Evolutionary conservation across 2,888 invertebrate species (phyloP).

Genomic region (Nymphalis urticae): DNA sequence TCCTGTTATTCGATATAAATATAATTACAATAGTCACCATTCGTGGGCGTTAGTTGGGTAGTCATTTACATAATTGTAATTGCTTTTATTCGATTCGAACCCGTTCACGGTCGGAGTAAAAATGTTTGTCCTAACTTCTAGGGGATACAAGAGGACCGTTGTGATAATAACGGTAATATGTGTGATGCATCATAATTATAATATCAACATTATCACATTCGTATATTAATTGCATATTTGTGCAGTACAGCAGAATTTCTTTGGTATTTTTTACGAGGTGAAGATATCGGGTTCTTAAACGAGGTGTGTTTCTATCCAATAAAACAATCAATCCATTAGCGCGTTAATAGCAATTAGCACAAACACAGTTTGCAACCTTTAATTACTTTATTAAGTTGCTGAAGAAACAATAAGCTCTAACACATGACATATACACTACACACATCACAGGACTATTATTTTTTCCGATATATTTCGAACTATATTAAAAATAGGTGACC

Average conservation of each 20-base stretch:
- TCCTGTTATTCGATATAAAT: conserved; percentile 12
- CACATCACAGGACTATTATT: not conserved
- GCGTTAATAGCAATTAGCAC: not conserved
- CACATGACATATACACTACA: not conserved
- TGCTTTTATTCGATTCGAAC: not conserved
- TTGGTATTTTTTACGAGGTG: not conserved
- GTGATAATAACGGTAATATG: no score
- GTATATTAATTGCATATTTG: no score
- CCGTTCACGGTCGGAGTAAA: not conserved
- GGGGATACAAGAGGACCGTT: no score
- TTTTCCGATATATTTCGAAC: conserved; percentile 1
- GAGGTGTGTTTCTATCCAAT: not conserved
- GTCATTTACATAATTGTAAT: not conserved
- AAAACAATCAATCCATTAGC: not conserved
- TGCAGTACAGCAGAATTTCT: no score
- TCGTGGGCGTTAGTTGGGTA: not conserved
- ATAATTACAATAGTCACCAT: not conserved
- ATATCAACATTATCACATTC: not conserved
- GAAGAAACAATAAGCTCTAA: not conserved
- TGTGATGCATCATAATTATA: no score
- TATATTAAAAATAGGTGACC: conserved; percentile 9
- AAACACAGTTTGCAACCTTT: not conserved
- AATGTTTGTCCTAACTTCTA: no score
- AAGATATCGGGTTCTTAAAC: not conserved
- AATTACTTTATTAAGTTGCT: not conserved